These are phyloP conservation scores for Nasua narica DNA, from an alignment of 2,797 vertebrate species.

Conservation along the genomic window DNA sequence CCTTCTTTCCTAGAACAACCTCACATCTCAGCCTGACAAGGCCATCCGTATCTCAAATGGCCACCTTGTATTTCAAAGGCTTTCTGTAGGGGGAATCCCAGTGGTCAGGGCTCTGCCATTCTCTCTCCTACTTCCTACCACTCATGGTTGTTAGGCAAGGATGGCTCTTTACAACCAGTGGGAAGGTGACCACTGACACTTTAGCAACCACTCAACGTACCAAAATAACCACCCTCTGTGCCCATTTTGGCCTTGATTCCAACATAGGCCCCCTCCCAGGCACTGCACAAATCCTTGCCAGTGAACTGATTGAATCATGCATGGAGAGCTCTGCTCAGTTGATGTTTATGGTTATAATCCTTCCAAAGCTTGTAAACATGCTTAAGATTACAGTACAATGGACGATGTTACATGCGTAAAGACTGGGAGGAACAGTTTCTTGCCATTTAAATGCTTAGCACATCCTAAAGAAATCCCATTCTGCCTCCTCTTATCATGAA, in stretches of 20 bases:
- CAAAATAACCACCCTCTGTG: neutral
- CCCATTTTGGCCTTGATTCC: neutral
- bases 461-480: conserved; percentile 26
- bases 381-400: neutral
- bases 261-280: neutral
- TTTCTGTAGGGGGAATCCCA: neutral
- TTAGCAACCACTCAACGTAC: neutral
- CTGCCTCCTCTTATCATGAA: neutral
- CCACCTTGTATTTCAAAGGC: neutral
- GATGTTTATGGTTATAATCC: conserved; percentile 8
- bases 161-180: neutral
- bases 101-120: neutral
- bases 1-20: neutral
- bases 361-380: conserved; percentile 37
- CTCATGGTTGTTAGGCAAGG: neutral
- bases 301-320: neutral
- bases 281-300: neutral
- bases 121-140: neutral
- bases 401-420: neutral
- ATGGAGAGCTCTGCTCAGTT: neutral
- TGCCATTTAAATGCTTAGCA: neutral
- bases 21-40: neutral
- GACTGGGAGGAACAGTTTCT: neutral
- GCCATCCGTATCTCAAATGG: neutral
- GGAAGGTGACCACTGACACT: neutral